A percentile compares a stretch with the other conserved stretches of the same genome.
Conservation (phyloP, 2,888 invertebrate species). For the Epinotia nisella region DNA sequence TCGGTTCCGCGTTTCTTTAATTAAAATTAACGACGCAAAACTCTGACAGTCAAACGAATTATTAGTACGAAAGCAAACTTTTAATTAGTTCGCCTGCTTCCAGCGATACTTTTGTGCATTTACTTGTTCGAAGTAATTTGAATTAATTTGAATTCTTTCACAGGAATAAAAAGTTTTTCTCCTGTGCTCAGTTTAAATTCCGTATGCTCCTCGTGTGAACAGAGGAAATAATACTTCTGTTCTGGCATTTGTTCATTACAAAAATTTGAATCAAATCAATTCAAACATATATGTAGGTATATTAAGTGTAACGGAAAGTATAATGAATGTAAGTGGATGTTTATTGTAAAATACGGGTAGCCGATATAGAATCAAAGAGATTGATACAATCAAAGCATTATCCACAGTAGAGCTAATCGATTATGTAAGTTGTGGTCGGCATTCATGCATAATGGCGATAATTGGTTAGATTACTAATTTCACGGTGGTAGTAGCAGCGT, state of each 20-base stretch:
- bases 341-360: constrained; percentile 47
- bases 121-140: constrained; percentile 74
- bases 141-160: constrained; percentile 78
- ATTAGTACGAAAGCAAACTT: constrained; percentile 83
- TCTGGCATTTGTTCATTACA: constrained; percentile 2
- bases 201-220: constrained; percentile 2
- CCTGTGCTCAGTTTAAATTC: constrained; percentile 45
- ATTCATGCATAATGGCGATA: constrained; percentile 53
- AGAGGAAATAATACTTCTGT: constrained; percentile 14
- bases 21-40: constrained; percentile 85
- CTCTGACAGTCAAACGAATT: constrained; percentile 85
- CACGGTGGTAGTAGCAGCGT: constrained; percentile 60
- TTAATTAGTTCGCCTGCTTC: constrained; percentile 82
- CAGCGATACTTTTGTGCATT: constrained; percentile 81
- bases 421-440: constrained; percentile 31
- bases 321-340: constrained; percentile 39
- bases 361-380: constrained; percentile 40
- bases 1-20: constrained; percentile 82
- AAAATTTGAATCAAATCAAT: constrained; percentile 10
- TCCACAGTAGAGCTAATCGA: constrained; percentile 51
- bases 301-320: constrained; percentile 22
- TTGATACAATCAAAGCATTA: constrained; percentile 59
- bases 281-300: constrained; percentile 17
- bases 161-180: constrained; percentile 53
- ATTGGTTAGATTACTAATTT: constrained; percentile 73